Evolutionary conservation across 2,797 vertebrate species (phyloP).

Genomic region (Hemitrygon akajei): DNA sequence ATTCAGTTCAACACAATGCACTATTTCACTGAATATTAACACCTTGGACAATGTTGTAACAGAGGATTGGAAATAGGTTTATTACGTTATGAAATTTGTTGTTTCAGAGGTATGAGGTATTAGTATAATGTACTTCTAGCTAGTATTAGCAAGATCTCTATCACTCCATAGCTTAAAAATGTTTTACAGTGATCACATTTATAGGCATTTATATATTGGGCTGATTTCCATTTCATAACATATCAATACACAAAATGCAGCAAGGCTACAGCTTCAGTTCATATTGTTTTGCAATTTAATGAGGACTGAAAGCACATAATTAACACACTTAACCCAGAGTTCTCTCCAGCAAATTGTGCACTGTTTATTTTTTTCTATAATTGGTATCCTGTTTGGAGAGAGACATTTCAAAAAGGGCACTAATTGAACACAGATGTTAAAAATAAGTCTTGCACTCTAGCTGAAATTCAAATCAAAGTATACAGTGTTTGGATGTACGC

Average conservation of each 20-base stretch:
- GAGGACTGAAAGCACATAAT: background rate
- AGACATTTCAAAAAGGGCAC: background rate
- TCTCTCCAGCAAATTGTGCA: no score
- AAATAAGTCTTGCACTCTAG: background rate
- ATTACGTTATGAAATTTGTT: no score
- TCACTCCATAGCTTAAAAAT: background rate
- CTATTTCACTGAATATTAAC: background rate
- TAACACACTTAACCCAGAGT: background rate
- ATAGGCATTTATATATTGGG: background rate
- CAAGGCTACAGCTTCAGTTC: background rate
- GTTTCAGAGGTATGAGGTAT: background rate
- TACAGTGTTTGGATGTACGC: background rate
- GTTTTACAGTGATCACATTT: background rate
- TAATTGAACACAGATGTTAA: conserved; percentile 19
- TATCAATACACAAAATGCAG: background rate
- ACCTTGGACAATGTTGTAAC: background rate
- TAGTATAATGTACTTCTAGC: background rate
- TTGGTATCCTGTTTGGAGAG: background rate
- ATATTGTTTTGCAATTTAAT: background rate
- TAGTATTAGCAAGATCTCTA: background rate
- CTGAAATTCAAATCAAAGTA: background rate
- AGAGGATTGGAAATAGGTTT: no score
- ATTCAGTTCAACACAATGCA: background rate
- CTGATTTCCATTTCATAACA: background rate
- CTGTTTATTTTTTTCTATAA: conserved; percentile 8